Conservation (phyloP, 92 coral and sea anemone genomes). For the Porites cylindrica region DNA sequence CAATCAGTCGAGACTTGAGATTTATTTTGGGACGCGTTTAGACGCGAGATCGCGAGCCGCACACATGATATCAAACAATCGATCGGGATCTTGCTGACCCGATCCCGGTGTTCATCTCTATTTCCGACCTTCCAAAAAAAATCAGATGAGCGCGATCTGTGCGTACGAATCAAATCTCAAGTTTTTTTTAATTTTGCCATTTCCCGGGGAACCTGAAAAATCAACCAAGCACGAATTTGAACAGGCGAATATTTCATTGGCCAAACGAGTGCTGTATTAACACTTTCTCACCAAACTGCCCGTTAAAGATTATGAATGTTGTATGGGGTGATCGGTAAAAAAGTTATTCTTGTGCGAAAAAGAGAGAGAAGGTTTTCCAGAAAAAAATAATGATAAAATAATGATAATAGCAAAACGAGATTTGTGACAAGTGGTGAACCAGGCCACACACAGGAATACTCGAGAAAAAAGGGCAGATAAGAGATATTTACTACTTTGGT, state of each 20-base stretch:
- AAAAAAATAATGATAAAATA: not conserved
- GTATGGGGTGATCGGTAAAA: constrained; percentile 68
- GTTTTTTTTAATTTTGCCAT: constrained; percentile 2
- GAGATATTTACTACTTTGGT: constrained; percentile 16
- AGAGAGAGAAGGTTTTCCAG: constrained; percentile 8
- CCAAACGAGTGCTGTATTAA: constrained; percentile 44
- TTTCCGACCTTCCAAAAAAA: constrained; percentile 21
- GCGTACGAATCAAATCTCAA: constrained; percentile 2
- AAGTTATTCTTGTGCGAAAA: constrained; percentile 60
- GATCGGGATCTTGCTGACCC: constrained; percentile 43
- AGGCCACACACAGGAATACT: constrained; percentile 36
- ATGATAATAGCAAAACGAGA: constrained; percentile 8
- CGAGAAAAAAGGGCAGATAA: constrained; percentile 7
- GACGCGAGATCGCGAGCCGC: constrained; percentile 50
- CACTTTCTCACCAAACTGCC: constrained; percentile 46
- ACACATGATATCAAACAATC: constrained; percentile 53
- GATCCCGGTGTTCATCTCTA: constrained; percentile 6
- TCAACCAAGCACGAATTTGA: constrained; percentile 40
- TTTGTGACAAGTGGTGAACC: constrained; percentile 2
- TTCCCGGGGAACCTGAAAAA: constrained; percentile 52
- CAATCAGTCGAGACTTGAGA: constrained; percentile 55
- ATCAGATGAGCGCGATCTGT: not conserved
- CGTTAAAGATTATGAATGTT: constrained; percentile 74
- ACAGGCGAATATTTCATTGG: constrained; percentile 51
- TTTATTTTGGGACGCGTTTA: constrained; percentile 59